These are phyloP conservation scores for Ptilonorhynchus violaceus DNA, from an alignment of 2,113 vertebrate genomes.

Conservation along the genomic window DNA sequence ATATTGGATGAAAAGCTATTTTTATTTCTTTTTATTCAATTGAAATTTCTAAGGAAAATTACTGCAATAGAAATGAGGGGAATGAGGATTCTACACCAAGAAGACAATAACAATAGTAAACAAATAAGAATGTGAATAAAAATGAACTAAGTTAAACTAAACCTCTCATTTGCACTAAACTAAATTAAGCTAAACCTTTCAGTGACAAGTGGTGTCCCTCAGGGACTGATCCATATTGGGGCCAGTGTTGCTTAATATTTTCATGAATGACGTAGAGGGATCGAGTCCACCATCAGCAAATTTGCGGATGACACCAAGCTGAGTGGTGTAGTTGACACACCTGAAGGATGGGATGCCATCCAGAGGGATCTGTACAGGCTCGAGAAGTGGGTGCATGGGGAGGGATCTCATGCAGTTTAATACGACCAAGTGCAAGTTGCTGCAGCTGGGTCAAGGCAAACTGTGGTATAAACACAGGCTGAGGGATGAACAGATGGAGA, in stretches of 20 bases:
- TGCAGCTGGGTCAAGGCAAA: accelerated
- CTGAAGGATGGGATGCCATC: background rate
- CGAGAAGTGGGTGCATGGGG: background rate
- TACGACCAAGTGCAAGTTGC: background rate
- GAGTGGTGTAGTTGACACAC: background rate
- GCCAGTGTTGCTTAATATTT: background rate
- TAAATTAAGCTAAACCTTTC: background rate
- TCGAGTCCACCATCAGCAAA: background rate
- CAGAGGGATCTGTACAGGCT: background rate
- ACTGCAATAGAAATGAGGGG: background rate
- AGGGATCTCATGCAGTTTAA: background rate
- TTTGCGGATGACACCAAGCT: background rate
- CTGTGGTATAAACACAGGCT: background rate
- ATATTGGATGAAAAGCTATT: background rate
- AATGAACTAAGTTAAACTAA: background rate
- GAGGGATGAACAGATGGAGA: background rate
- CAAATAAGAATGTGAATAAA: background rate
- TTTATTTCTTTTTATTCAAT: background rate
- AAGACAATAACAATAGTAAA: background rate
- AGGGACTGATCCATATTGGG: too few species aligned
- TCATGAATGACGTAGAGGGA: background rate
- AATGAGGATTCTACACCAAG: background rate
- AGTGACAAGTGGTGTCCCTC: background rate
- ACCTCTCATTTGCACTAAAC: background rate
- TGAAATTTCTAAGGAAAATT: background rate